Conservation (phyloP, 2,888 invertebrate species). For the Orthosia gracilis region DNA sequence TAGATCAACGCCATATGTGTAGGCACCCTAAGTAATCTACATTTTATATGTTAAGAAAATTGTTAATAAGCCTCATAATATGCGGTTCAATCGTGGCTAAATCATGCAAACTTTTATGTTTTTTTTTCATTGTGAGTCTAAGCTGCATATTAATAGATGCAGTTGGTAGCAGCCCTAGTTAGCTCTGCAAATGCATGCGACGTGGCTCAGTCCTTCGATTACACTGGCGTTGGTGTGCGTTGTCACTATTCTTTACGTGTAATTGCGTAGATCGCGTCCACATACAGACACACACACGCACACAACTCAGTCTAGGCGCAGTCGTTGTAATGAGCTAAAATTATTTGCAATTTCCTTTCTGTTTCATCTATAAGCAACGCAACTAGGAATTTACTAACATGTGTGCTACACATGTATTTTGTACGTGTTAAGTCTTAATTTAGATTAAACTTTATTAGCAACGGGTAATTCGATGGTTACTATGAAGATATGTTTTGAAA, state of each 20-base stretch:
- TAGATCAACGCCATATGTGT: not conserved
- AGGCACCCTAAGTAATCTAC: not conserved
- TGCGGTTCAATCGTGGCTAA: not conserved
- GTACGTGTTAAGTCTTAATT: slow-evolving; percentile 56
- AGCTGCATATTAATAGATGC: not conserved
- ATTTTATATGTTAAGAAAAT: not conserved
- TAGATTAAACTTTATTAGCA: slow-evolving; percentile 37
- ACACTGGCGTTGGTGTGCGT: slow-evolving; percentile 73
- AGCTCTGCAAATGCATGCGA: slow-evolving; percentile 70
- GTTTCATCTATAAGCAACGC: slow-evolving; percentile 60
- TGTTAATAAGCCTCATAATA: not conserved
- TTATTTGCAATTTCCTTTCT: slow-evolving; percentile 82
- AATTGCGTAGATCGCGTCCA: slow-evolving; percentile 71
- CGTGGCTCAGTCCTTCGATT: slow-evolving; percentile 77
- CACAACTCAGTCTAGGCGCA: slow-evolving; percentile 69
- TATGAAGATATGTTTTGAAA: not conserved
- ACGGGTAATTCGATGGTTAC: not conserved
- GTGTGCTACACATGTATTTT: slow-evolving; percentile 52
- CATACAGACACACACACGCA: slow-evolving; percentile 64
- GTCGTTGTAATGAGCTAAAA: slow-evolving; percentile 77
- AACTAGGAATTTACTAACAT: slow-evolving; percentile 62
- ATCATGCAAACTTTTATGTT: not conserved
- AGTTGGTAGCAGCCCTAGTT: slow-evolving; percentile 56
- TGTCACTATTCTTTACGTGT: slow-evolving; percentile 74
- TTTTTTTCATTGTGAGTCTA: not conserved